Evolutionary conservation across 2,113 vertebrate species (phyloP).

Genomic region (Laterallus jamaicensis): DNA sequence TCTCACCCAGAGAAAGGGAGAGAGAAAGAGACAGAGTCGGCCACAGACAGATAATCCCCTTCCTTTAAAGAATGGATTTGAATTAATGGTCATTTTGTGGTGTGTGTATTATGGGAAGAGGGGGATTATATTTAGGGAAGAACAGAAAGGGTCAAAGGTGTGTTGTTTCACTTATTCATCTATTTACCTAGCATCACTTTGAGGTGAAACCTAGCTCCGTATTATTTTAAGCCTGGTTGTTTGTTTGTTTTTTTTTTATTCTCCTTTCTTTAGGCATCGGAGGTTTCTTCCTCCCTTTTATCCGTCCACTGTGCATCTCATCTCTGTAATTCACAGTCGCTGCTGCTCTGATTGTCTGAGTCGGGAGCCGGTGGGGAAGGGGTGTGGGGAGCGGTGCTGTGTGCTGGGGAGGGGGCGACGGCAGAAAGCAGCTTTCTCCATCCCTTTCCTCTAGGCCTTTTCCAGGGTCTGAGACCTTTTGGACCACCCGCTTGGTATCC

Average conservation of each 20-base stretch:
- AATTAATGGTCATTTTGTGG: slow-evolving; percentile 37
- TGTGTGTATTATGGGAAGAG: not conserved
- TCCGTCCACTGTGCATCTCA: not conserved
- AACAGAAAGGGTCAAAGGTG: slow-evolving; percentile 21
- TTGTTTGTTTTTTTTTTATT: not conserved
- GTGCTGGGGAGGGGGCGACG: not conserved
- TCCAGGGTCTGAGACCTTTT: not conserved
- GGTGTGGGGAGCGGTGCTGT: not conserved
- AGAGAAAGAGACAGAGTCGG: not conserved
- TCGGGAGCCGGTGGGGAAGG: slow-evolving; percentile 40
- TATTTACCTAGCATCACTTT: not conserved
- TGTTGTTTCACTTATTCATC: not conserved
- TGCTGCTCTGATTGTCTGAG: slow-evolving; percentile 18
- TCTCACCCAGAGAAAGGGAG: not conserved
- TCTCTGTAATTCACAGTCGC: not conserved
- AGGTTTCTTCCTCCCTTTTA: not conserved
- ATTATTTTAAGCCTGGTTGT: not conserved
- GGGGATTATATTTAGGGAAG: slow-evolving; percentile 6
- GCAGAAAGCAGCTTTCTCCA: not conserved
- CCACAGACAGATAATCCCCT: slow-evolving; percentile 19
- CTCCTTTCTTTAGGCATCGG: not conserved
- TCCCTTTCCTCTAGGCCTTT: slow-evolving; percentile 51
- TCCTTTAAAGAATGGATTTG: slow-evolving; percentile 2
- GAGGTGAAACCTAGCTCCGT: not conserved
- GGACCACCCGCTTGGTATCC: not conserved